Percentiles rank a stretch among this genome's conserved stretches.
phyloP scores from a whole-genome alignment of 2,888 invertebrate genomes.

The Ectemnius cavifrons region DNA sequence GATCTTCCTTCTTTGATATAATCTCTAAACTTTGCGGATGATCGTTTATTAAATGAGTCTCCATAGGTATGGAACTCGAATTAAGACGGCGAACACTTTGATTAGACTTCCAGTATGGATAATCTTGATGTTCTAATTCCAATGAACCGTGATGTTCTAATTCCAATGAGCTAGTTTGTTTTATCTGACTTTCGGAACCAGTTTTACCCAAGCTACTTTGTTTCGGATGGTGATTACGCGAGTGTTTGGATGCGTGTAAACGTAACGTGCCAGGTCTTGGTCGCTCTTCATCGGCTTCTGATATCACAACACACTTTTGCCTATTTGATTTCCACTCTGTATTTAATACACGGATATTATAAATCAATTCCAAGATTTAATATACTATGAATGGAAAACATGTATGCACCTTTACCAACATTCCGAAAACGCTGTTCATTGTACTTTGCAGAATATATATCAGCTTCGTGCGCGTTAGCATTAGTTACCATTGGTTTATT shows the following conservation, averaged over 20 bases:
- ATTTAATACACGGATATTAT: conserved; percentile 23
- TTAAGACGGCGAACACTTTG: conserved; percentile 72
- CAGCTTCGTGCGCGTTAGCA: conserved; percentile 69
- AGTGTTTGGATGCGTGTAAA: conserved; percentile 73
- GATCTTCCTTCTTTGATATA: conserved; percentile 73
- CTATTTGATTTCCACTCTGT: conserved; percentile 67
- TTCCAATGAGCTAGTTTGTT: conserved; percentile 81
- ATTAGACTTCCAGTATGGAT: conserved; percentile 74
- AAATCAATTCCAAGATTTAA: conserved; percentile 14
- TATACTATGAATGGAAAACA: conserved; percentile 4
- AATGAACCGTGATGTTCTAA: conserved; percentile 78
- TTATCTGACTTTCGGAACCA: conserved; percentile 78
- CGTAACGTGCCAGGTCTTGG: conserved; percentile 67
- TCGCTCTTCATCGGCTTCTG: conserved; percentile 69
- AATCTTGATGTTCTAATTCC: conserved; percentile 78
- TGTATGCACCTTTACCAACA: conserved; percentile 60
- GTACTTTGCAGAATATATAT: conserved; percentile 62
- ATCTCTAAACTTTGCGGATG: conserved; percentile 76
- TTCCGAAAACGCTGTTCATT: conserved; percentile 63
- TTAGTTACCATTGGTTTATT: conserved; percentile 68
- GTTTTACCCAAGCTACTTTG: conserved; percentile 76
- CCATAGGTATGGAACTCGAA: conserved; percentile 73
- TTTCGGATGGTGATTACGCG: conserved; percentile 70
- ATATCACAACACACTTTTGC: conserved; percentile 68
- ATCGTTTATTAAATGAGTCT: conserved; percentile 71